Evolutionary conservation across 1,140 invertebrate genomes (phyloP).

Genomic region (Pogonomyrmex californicus): DNA sequence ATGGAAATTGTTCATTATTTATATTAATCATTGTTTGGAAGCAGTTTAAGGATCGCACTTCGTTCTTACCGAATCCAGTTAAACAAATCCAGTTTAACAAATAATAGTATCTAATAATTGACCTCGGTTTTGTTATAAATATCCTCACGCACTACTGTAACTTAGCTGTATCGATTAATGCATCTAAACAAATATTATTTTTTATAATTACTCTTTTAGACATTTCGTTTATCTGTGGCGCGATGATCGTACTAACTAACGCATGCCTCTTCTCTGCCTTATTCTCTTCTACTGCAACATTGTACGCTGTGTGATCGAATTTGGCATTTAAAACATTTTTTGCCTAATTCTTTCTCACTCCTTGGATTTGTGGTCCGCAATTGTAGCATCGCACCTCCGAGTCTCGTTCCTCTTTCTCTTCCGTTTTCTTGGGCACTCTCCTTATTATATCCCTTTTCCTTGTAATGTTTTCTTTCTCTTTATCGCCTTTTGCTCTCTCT

Average conservation of each 20-base stretch:
- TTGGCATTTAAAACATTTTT: conserved; percentile 42
- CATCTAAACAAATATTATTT: background rate
- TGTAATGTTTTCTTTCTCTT: background rate
- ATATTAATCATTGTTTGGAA: background rate
- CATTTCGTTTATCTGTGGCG: background rate
- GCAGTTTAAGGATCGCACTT: background rate
- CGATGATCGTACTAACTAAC: background rate
- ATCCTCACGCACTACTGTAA: background rate
- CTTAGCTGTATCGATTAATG: background rate
- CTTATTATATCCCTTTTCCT: background rate
- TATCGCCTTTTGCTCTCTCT: background rate
- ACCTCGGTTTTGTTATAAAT: background rate
- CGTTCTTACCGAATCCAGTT: background rate
- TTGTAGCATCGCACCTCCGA: background rate
- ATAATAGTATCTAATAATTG: background rate
- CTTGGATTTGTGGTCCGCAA: conserved; percentile 2
- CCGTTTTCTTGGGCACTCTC: background rate
- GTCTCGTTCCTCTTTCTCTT: background rate
- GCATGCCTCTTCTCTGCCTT: background rate
- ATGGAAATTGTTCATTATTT: background rate
- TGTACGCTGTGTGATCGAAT: background rate
- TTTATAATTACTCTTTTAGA: background rate
- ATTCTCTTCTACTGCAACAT: background rate
- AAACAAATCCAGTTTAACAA: background rate
- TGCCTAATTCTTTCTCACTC: conserved; percentile 22